Base-by-base conservation (phyloP, 2,113 vertebrate genomes). In the Mesocricetus auratus region DNA sequence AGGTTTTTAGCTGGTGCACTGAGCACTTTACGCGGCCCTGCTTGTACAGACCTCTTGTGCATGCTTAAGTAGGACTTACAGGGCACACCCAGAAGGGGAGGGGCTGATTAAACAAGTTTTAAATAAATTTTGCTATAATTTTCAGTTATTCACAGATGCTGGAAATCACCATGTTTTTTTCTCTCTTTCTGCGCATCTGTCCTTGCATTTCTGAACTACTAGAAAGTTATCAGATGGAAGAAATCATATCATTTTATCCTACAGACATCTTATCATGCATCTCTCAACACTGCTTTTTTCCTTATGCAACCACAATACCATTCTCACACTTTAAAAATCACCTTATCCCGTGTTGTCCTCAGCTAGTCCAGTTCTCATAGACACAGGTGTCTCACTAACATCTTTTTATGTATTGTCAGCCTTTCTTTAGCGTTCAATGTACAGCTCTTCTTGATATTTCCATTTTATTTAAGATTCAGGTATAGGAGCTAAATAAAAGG, bases 1-100 rank as follows among this genome's bases (percentile, higher is more conserved):
- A 33, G 2, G n/a, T 13, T n/a, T 21, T 74, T 29, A 17, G 45
- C 64, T 2, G 24, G 56, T 10, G 26, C 0, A 0, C 33, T 11
- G 19, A 19, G 10, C 29, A 13, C 39, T 36, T 15, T 33, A 3
- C 42, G 21, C 7, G n/a, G 45, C 12, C 13, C 0, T 9, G 16
- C 68, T 39, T 22, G 12, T 29, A 4, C 4, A 3, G 1, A 31
- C 24, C 36, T 64, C 60, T 53, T 36, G 1, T 19, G 39, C 12
- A 42, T 22, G 9, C 5, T 42, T 11, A 10, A 7, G 21, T 33
- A 60, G 73, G 50, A 19, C 69, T 42, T 69, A 29, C 47, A 53
- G 36, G 39, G 31, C 47, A 86, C 29, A 47, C 42, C 73, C 81
- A 21, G 36, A 58, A 82, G 15, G 17, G 6, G 29, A 74, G 24